Evolutionary conservation across 2,888 invertebrate species (phyloP).

Genomic region (Pardosa pseudoannulata): DNA sequence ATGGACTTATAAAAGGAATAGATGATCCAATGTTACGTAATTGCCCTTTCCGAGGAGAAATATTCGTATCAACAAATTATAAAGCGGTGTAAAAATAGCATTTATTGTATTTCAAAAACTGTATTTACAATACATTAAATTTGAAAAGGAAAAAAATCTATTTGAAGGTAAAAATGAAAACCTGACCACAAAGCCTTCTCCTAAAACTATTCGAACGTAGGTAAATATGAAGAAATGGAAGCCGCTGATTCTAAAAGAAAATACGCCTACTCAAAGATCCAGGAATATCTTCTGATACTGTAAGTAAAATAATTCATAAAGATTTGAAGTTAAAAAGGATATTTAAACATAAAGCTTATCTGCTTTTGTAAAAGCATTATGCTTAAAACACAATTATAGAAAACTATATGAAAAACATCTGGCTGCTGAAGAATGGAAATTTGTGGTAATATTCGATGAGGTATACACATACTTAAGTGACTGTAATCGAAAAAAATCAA

Average conservation of each 20-base stretch:
- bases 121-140: constrained; percentile 1
- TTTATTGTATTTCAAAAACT: background rate
- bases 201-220: background rate
- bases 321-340: background rate
- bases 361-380: background rate
- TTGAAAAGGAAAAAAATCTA: background rate
- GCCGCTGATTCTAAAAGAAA: background rate
- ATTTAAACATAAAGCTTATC: background rate
- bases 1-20: background rate
- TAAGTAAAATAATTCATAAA: background rate
- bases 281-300: background rate
- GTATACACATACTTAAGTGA: background rate
- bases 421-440: background rate
- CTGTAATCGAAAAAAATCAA: background rate
- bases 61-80: background rate
- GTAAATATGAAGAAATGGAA: background rate
- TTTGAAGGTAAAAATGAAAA: background rate
- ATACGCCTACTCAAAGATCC: background rate
- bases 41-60: background rate
- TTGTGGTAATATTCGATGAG: constrained; percentile 8
- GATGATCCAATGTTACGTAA: background rate
- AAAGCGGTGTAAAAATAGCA: background rate
- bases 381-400: background rate
- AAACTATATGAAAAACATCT: constrained; percentile 9
- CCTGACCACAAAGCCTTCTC: background rate